A percentile compares a stretch with the other conserved stretches of the same genome.
phyloP scores from a whole-genome alignment of 2,797 vertebrate genomes.

The Percopsis omiscomaycus region DNA sequence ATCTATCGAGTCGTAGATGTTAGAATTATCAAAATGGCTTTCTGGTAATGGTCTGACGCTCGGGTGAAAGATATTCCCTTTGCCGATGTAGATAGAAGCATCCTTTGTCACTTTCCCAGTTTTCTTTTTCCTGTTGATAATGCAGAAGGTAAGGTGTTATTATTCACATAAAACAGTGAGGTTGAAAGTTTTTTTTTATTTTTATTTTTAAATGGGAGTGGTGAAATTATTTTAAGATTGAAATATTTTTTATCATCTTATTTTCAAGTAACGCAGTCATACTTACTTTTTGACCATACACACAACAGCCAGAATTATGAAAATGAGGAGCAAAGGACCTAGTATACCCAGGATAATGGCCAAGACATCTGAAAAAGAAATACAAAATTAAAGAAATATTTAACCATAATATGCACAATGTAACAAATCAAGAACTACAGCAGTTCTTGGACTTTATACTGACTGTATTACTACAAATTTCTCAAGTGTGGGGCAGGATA shows the following conservation, averaged over 20 bases:
- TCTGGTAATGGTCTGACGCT: conserved; percentile 75
- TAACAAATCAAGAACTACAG: too few species aligned
- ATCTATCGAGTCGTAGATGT: conserved; percentile 89
- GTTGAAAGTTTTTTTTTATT: too few species aligned
- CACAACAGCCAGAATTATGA: conserved; percentile 69
- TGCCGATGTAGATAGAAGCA: conserved; percentile 82
- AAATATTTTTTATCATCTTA: too few species aligned
- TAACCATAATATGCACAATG: too few species aligned
- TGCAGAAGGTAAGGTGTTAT: background rate
- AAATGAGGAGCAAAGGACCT: conserved; percentile 65
- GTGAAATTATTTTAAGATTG: background rate
- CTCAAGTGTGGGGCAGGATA: too few species aligned
- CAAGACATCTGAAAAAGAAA: conserved; percentile 73
- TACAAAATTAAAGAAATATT: too few species aligned
- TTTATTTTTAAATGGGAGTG: background rate
- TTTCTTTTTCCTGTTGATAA: conserved; percentile 76
- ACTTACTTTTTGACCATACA: conserved; percentile 82
- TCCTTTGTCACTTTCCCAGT: conserved; percentile 49
- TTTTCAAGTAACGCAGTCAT: background rate
- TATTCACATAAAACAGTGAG: background rate
- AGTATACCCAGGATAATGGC: conserved; percentile 74
- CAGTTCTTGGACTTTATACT: too few species aligned
- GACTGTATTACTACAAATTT: too few species aligned
- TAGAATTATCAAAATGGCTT: conserved; percentile 79
- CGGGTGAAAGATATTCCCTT: conserved; percentile 79